Base-by-base conservation (phyloP, 2,113 vertebrate genomes). In the Cinclus mexicanus region DNA sequence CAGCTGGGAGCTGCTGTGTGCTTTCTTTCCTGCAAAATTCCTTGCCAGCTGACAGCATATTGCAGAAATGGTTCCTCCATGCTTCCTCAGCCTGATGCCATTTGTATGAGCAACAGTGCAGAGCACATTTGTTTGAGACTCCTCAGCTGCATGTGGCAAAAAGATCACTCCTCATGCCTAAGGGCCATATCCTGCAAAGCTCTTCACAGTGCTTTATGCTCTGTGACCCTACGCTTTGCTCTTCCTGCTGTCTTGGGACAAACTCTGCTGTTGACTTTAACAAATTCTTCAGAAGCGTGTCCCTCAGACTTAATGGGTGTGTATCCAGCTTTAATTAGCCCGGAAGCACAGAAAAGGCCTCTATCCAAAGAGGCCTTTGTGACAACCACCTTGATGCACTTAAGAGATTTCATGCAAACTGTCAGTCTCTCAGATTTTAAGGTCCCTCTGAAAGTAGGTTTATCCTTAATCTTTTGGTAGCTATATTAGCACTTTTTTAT, bases 1-100 rank as follows among this genome's bases (percentile, higher is more conserved):
- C 79, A 94, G 75, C 94, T 97, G 85, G 88, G 83, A 87, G 61
- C 89, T 70, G 88, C 74, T 71, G 79, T 85, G 85, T 11, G 1
- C 50, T 87, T 94, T 76, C 77, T 64, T 91, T 80, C 65, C 78
- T 91, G 63, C 64, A 28, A 67, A 87, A 42, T 70, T 96, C 89
- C 94, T 91, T 46, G 4, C 84, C 74, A 55, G 64, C 90, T 94
- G 78, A 87, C 67, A 56, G 72, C 9, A 0, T 29, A 7, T 35
- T 93, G 85, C 82, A 83, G 85, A 76, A 96, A 90, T 35, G n/a
- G 64, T n/a, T 89, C 89, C 68, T 76, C 53, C 5, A 1, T 61
- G 83, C 39, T 55, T 77, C 89, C 1, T 0, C 63, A 72, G 52
- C 57, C 68, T 15, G 0, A 1, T 59, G 74, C 44, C 53, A 6